A percentile compares a stretch with the other conserved stretches of the same genome.
These are phyloP conservation scores for Phalacrocorax aristotelis DNA, from an alignment of 2,113 vertebrate genomes.

Conservation along the genomic window DNA sequence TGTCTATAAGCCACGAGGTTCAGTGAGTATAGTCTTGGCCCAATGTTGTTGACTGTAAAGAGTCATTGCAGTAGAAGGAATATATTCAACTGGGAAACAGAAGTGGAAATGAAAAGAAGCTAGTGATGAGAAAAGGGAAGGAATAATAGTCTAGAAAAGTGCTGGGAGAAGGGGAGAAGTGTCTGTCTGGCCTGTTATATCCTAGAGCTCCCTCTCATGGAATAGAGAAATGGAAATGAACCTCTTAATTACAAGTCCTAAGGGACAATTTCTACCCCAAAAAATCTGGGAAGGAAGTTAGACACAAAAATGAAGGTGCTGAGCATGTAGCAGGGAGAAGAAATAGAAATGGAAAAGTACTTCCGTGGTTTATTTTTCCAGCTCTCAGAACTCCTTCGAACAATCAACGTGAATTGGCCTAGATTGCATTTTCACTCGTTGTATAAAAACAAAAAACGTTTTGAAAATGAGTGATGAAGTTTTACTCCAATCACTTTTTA, in stretches of 20 bases:
- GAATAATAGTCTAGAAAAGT: not conserved
- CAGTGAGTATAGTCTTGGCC: not conserved
- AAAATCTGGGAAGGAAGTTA: not conserved
- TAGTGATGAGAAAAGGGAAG: not conserved
- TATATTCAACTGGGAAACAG: not conserved
- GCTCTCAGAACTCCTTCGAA: not conserved
- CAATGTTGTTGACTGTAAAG: not conserved
- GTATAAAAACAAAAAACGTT: not conserved
- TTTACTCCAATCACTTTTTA: not conserved
- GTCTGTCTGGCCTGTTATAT: not conserved
- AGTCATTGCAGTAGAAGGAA: not conserved
- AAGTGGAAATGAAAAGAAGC: not conserved
- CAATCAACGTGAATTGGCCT: not conserved
- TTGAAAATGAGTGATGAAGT: not conserved
- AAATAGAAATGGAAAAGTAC: not conserved
- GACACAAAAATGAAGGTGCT: not conserved
- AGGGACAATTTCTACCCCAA: not conserved
- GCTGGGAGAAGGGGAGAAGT: not conserved
- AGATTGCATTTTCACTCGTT: not conserved
- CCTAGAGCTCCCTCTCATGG: not conserved
- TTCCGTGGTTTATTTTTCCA: not conserved
- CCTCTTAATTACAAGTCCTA: not conserved
- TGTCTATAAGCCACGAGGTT: too few species aligned
- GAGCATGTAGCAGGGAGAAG: not conserved
- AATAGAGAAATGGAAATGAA: not conserved